Evolutionary conservation across 2,113 vertebrate species (phyloP).

Genomic region (Gobiocypris rarus): DNA sequence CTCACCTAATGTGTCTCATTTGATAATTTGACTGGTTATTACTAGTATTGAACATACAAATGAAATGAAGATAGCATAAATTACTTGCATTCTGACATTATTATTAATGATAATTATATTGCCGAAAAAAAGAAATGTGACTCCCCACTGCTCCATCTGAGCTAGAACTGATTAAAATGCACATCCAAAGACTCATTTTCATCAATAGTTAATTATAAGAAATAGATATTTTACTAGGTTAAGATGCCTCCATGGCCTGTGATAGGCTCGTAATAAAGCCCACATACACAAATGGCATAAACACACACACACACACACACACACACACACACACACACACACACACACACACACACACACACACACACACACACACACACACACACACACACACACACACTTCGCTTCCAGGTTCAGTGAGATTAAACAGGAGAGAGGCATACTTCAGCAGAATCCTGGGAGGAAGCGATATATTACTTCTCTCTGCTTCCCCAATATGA

Average conservation of each 20-base stretch:
- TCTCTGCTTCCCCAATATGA: conserved; percentile 66
- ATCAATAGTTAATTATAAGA: conserved; percentile 47
- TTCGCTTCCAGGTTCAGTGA: conserved; percentile 40
- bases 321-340: conserved; percentile 18
- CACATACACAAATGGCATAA: conserved; percentile 17
- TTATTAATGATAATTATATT: conserved; percentile 24
- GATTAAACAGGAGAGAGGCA: conserved; percentile 49
- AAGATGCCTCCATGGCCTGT: not conserved
- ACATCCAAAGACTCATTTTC: conserved; percentile 13
- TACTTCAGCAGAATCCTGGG: conserved; percentile 61
- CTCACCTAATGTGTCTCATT: conserved; percentile 23
- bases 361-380: not conserved
- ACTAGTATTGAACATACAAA: not conserved
- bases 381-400: not conserved
- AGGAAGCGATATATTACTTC: conserved; percentile 70
- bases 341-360: conserved; percentile 21
- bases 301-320: conserved; percentile 23
- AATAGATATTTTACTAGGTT: conserved; percentile 31
- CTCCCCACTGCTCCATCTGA: not conserved
- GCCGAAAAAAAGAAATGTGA: not conserved
- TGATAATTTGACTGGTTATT: conserved; percentile 21
- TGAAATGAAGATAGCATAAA: conserved; percentile 2
- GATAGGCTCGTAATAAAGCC: conserved; percentile 3
- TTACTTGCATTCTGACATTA: conserved; percentile 30
- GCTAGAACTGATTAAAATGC: conserved; percentile 3